Base-by-base conservation (phyloP, 2,888 invertebrate genomes). In the Agapostemon virescens region DNA sequence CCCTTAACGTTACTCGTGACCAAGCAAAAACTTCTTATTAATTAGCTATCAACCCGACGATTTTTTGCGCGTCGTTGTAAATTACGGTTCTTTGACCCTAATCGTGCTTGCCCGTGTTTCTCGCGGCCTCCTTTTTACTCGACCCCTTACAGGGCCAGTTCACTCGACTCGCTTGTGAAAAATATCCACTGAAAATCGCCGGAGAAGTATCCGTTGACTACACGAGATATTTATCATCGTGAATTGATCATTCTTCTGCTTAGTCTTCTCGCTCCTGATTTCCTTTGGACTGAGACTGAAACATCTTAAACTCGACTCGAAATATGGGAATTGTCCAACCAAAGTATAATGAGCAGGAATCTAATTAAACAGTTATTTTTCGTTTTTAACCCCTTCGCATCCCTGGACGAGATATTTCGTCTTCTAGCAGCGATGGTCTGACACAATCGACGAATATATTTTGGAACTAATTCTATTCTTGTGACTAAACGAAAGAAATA, bases 21-120 rank as follows among this genome's bases (percentile, higher is more conserved):
- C 2, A 17, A 2, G 58, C 38, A 70, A 70, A 58, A 58, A 58
- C 30, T 38, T 61, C 58, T 70, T 70, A 70, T 70, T 70, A 70
- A 70, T 70, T 70, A 70, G 40, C 70, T 42, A 70, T 70, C 58
- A 61, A 58, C 40, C 40, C 13, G 40, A 23, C 58, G 38, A 40
- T 58, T 70, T 68, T 49, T 68, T 45, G 67, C 40, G 17, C 20
- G 13, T 20, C 33, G 11, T 40, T 70, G 55, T 58, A 70, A 70
- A 70, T 70, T 58, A 70, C 58, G 15, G 30, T 70, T 58, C 40
- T 58, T 70, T 38, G 30, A 13, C 40, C 30, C 15, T 70, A 30
- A 58, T 61, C 58, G 58, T n/a, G 55, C 58, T 40, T 30, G 58
- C 40, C 33, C 61, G 30, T 33, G 38, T 20, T 69, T 40, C 9